Evolutionary conservation across 1,140 invertebrate genomes (phyloP).

Genomic region (Brachionus koreanus): DNA sequence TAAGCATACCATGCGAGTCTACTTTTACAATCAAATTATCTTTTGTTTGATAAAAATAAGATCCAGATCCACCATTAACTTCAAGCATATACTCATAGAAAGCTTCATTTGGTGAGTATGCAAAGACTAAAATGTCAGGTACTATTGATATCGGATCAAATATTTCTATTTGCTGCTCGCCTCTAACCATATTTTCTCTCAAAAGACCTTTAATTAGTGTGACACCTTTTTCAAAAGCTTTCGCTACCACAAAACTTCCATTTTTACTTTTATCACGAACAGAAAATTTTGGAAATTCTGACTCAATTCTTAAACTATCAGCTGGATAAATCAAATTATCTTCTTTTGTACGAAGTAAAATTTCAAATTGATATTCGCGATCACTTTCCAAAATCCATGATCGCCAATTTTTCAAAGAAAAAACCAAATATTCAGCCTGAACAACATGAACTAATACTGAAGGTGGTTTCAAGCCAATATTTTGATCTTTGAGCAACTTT

Average conservation of each 20-base stretch:
- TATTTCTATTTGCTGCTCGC: not conserved
- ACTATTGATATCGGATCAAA: not conserved
- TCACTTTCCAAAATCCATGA: not conserved
- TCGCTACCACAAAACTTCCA: conserved; percentile 1
- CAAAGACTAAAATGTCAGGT: conserved; percentile 7
- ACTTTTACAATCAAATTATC: not conserved
- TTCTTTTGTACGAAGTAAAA: not conserved
- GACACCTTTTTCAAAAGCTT: not conserved
- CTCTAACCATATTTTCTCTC: not conserved
- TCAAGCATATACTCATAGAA: not conserved
- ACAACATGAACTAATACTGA: conserved; percentile 14
- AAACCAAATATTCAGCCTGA: not conserved
- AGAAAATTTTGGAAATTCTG: conserved; percentile 21
- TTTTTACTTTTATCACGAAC: not conserved
- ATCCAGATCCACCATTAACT: conserved; percentile 20
- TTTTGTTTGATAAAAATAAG: conserved; percentile 28
- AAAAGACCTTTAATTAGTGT: not conserved
- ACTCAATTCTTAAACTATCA: conserved; percentile 10
- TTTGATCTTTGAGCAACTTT: not conserved
- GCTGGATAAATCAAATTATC: not conserved
- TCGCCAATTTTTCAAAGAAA: not conserved
- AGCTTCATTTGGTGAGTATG: not conserved
- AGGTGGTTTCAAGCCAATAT: not conserved
- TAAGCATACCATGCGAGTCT: not conserved
- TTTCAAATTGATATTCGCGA: not conserved